A percentile compares a stretch with the other conserved stretches of the same genome.
phyloP scores from a whole-genome alignment of 1,140 invertebrate genomes.

The Zaprionus ghesquierei region DNA sequence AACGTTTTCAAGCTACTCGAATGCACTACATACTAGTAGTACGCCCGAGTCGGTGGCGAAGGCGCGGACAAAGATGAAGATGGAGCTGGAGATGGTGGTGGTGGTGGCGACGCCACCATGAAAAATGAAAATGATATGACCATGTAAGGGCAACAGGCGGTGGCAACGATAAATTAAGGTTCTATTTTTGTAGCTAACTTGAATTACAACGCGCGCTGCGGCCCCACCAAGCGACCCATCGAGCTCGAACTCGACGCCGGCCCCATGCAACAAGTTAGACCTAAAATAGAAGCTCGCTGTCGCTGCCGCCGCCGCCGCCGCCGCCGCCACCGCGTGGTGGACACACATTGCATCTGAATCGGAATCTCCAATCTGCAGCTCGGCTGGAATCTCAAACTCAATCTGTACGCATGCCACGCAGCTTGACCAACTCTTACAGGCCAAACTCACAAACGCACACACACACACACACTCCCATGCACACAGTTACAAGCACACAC shows the following conservation, averaged over 20 bases:
- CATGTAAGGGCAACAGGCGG: constrained; percentile 60
- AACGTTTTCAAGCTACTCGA: constrained; percentile 36
- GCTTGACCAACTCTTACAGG: constrained; percentile 56
- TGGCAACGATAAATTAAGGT: constrained; percentile 75
- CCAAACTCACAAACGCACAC: neutral
- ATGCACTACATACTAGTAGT: neutral
- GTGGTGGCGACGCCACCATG: constrained; percentile 27
- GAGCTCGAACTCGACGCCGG: neutral
- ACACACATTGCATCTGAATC: constrained; percentile 26
- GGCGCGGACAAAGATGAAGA: neutral
- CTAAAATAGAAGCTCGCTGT: constrained; percentile 67
- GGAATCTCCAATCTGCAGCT: constrained; percentile 3
- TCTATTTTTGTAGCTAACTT: constrained; percentile 80
- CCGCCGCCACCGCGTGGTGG: neutral
- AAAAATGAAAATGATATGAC: constrained; percentile 78
- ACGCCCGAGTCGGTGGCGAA: neutral
- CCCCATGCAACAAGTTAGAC: constrained; percentile 71
- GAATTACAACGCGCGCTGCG: constrained; percentile 51
- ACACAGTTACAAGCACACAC: constrained; percentile 9
- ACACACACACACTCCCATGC: constrained; percentile 2
- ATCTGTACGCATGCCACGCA: constrained; percentile 36
- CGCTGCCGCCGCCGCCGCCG: constrained; percentile 10
- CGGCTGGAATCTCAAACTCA: constrained; percentile 13
- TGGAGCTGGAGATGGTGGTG: neutral
- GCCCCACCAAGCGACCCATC: constrained; percentile 3